A percentile compares a stretch with the other conserved stretches of the same genome.
Conservation (phyloP, 2,888 invertebrate species). For the Phalangium opilio region DNA sequence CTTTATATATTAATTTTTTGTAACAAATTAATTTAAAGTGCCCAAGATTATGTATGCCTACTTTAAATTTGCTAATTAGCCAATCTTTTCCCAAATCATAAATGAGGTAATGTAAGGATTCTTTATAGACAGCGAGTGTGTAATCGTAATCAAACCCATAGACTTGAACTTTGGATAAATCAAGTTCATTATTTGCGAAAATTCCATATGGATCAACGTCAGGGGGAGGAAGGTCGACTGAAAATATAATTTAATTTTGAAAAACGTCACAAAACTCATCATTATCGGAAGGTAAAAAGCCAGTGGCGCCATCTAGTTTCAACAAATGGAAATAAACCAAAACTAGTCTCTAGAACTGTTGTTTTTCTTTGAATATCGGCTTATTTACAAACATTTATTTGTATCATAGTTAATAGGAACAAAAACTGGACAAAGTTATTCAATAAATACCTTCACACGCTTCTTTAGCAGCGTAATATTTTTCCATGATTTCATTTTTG, state of each 20-base stretch:
- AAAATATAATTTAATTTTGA: not conserved
- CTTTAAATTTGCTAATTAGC: constrained; percentile 74
- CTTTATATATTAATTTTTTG: no score
- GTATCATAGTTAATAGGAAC: no score
- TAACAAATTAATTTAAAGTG: no score
- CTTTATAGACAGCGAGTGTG: constrained; percentile 87
- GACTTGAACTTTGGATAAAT: constrained; percentile 74
- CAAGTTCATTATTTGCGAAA: constrained; percentile 90
- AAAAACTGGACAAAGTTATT: no score
- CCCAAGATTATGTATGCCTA: constrained; percentile 32
- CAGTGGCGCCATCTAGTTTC: not conserved
- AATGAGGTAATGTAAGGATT: constrained; percentile 68
- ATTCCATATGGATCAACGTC: constrained; percentile 65
- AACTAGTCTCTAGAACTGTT: no score
- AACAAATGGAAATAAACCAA: no score
- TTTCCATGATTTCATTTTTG: constrained; percentile 10
- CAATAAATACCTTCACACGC: constrained; percentile 17
- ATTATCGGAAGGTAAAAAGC: not conserved
- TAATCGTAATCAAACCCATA: constrained; percentile 99
- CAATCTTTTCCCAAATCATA: constrained; percentile 78
- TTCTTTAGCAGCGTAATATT: constrained; percentile 14
- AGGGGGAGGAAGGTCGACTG: constrained; percentile 11
- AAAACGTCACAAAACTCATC: not conserved
- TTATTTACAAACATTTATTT: no score
- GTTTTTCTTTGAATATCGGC: no score